Evolutionary conservation across 2,888 invertebrate genomes (phyloP), one percentile per base, ranked within the genome.

Genomic region (Poecilobothrus nobilitatus): DNA sequence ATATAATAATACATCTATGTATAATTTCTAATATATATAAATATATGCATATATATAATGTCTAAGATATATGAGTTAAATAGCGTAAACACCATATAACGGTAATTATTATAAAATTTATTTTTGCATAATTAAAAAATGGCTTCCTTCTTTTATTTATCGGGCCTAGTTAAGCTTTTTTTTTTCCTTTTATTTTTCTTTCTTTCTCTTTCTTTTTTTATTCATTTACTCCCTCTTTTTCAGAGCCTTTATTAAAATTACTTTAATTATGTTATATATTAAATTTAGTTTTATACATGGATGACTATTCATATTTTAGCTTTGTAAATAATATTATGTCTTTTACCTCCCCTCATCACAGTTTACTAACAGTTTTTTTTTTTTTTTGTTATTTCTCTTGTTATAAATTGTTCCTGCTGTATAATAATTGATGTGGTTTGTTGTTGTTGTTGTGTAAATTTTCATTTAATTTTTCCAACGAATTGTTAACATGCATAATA

Each of bases 41-140:
- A n/a, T 44, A 44, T 15, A 18, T 53, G 53, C 15, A 53, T 18
- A 37, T 18, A 18, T 53, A 53, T 53, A 27, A 27, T 27, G 27
- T 27, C 5, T 27, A 27, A n/a, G 10, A 44, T 53, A 53, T 53
- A 53, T 18, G 18, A 53, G 15, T 18, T 9, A 53, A 53, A 53
- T n/a, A 18, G n/a, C 53, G 53, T 53, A 53, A 53, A 53, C 53
- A 12, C 15, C 53, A 53, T 53, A 53, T 53, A 53, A 53, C 53
- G 53, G 53, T 53, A 53, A 53, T 53, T 53, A 53, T 53, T 18
- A 53, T 53, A 53, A 53, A 53, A 53, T 53, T 53, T 53, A 53
- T 53, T 53, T 53, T 53, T 53, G 53, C 53, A 53, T 53, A 53
- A 53, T 53, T 53, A 53, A 53, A 53, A 53, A 53, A 53, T 53